These are phyloP conservation scores for Gryllus bimaculatus DNA, from an alignment of 1,140 invertebrate genomes.

Conservation along the genomic window DNA sequence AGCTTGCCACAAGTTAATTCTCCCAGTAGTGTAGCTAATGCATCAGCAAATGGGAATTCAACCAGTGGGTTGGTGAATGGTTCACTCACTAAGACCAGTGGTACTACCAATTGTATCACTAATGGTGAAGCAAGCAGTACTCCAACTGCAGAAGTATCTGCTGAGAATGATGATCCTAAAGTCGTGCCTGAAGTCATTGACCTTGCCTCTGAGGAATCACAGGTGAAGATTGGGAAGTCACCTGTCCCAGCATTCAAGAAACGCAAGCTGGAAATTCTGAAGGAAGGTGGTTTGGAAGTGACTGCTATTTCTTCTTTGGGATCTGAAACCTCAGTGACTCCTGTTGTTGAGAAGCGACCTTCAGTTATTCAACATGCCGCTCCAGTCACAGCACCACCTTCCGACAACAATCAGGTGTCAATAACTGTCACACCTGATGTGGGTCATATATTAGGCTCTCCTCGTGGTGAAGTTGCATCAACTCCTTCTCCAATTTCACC, in stretches of 20 bases:
- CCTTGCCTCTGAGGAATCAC: conserved; percentile 19
- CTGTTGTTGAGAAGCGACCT: conserved; percentile 28
- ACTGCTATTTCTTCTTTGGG: conserved; percentile 45
- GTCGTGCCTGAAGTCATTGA: conserved; percentile 21
- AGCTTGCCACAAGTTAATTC: background rate
- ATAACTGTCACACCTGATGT: conserved; percentile 45
- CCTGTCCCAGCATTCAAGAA: conserved; percentile 42
- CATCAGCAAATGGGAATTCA: background rate
- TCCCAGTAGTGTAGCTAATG: background rate
- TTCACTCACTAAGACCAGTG: background rate
- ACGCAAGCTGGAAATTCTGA: conserved; percentile 60
- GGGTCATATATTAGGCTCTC: conserved; percentile 37
- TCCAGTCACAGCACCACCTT: background rate
- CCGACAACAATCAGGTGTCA: conserved; percentile 31
- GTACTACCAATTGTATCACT: background rate
- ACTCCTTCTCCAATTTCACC: conserved; percentile 8
- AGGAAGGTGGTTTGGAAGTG: conserved; percentile 60
- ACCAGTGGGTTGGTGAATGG: background rate
- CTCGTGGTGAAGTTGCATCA: background rate
- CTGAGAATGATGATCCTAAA: background rate
- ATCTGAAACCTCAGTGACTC: conserved; percentile 19
- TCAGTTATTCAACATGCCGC: conserved; percentile 30
- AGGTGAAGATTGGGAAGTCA: background rate
- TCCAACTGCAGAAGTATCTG: background rate
- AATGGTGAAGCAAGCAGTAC: background rate